Evolutionary conservation across 2,797 vertebrate genomes (phyloP), one percentile per base, ranked within the genome.

Genomic region (Acanthiza pusilla): DNA sequence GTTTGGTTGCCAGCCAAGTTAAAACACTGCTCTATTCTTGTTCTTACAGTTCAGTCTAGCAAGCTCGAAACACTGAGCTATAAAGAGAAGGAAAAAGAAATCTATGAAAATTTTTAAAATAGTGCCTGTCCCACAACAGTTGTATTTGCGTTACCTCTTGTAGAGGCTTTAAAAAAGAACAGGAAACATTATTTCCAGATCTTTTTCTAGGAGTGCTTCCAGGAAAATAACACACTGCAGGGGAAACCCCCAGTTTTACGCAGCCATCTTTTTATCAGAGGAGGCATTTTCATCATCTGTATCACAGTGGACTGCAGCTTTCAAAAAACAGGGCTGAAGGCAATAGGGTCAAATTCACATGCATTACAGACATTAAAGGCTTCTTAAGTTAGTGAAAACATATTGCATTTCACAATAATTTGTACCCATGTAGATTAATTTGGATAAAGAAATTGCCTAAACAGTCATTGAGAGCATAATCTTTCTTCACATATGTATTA

Each of bases 1-100:
- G 4, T 25, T 53, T n/a, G 45, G 13, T 66, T 53, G 75, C 25
- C 61, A 50, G 60, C 12, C 26, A 47, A 71, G 62, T 26, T 66
- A 22, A 66, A 76, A 55, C 43, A 45, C 11, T 16, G 22, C 0
- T 0, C 11, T 72, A 1, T 43, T 51, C 36, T 53, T 7, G 1
- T 43, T 42, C 48, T 38, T 32, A 10, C 34, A 12, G 43, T 7
- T 76, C 74, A 32, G 29, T 10, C 42, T 51, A 45, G 57, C 14
- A 14, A 8, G 19, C 32, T 11, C 0, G 1, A 58, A 22, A 11
- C 17, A 25, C 0, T 29, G 38, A 30, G 2, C 20, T 54, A 2
- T 7, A 23, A 27, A 65, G 36, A 70, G 25, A 88, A 67, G 34
- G 30, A 36, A 74, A 89, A 83, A 60, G 4, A 70, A 27, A 36